Evolutionary conservation across 2,113 vertebrate species (phyloP), one percentile per base, ranked within the genome.

Genomic region (Bettongia penicillata): DNA sequence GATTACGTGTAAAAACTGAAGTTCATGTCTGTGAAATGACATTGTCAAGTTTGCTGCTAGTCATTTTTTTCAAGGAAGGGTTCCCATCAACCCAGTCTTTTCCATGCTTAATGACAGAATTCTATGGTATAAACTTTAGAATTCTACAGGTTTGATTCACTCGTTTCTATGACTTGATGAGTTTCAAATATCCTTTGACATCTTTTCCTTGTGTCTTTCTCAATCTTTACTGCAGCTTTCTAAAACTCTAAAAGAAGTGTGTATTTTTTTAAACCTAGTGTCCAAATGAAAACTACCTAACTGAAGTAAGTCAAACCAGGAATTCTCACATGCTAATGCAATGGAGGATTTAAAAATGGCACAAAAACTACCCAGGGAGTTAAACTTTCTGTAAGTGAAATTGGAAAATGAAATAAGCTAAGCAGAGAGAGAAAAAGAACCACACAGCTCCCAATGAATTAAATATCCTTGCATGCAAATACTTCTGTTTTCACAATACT

Each of bases 381-480:
- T 95, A 95, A 96, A 97, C 94, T 96, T 95, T 98, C 97, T 97
- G 94, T 97, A 96, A 98, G 96, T 95, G 77, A 97, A 97, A 97
- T 95, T 97, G 93, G 95, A 96, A 97, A 97, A 96, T 95, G 97
- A 98, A 97, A 97, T 96, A 94, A 96, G 96, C 94, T 95, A 96
- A 94, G 47, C 94, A 97, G 31, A 96, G 97, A 97, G n/a, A 96
- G 97, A 98, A 98, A 95, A 95, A 97, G 96, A 93, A 52, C 95
- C 95, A 53, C 11, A 91, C 26, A 97, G 90, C 84, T 97, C 51
- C 94, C 94, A 37, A 91, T 91, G 97, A 98, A 93, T 96, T 97
- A 93, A 92, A 93, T 48, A 98, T 96, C 97, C 37, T 16, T 95
- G 92, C 51, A 93, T 96, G 95, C 95, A 97, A 98, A 95, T 96